Evolutionary conservation across 2,888 invertebrate species (phyloP), one percentile per base, ranked within the genome.

Genomic region (Machimus atricapillus): DNA sequence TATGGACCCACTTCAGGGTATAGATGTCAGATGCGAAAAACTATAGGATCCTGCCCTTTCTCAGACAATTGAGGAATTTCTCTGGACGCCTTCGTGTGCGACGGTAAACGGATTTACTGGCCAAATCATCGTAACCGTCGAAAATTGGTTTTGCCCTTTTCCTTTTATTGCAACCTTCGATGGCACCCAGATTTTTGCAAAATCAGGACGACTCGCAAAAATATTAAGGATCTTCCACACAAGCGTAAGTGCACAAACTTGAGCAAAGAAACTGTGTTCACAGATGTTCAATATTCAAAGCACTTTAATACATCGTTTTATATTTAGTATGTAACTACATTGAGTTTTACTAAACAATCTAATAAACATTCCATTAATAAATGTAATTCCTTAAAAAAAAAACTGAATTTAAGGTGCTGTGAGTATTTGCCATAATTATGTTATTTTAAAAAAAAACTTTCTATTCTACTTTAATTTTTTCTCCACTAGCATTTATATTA

Each of bases 1-100:
- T 66, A 83, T 83, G 66, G 66, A 83, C 66, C 46, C 56, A 83
- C 82, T 83, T 31, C 58, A n/a, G 82, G 23, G 66, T 83, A 19
- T 66, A 58, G 40, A 83, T 66, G 66, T 66, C 66, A 66, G 19
- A 52, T 66, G 66, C 66, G 66, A 27, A 12, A n/a, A 12, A 23
- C 66, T 27, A 16, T 16, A 52, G 52, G 52, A 56, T 19, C 1
- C 56, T 19, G 27, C 23, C 66, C 66, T 66, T 19, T 19, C 66
- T 23, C 66, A 66, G 66, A 66, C n/a, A 66, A 66, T 66, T 66
- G 66, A n/a, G 56, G 56, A 56, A 56, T 56, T 46, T 46, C 56
- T 56, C 8, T 9, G 27, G 66, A 27, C 66, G 66, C 8, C 23
- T 23, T 27, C 23, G 66, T 66, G 23, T 66, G 23, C 23, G 23